Evolutionary conservation across 2,797 vertebrate species (phyloP), one percentile per base, ranked within the genome.

Genomic region (Microhierax caerulescens): DNA sequence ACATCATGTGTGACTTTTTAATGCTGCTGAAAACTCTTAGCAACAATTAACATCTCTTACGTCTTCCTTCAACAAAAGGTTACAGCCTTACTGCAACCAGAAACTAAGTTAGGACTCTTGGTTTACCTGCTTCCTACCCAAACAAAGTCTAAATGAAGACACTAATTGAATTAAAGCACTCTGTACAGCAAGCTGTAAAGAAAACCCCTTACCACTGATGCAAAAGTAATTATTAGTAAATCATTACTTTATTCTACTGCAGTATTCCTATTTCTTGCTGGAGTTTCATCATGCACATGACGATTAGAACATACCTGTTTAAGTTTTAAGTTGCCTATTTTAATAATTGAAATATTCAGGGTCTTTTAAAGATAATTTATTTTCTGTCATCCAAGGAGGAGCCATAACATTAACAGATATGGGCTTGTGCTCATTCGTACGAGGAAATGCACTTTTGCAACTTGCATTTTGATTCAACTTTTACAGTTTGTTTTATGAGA

Each of bases 361-460:
- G 6, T 70, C 28, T 69, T 78, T 61, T 28, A 63, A 57, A 48
- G 61, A 53, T 53, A 65, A 63, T 10, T 19, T 81, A 13, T 54
- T 59, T 78, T 81, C 74, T 85, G 34, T 45, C 61, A 45, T 53
- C 30, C 15, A 15, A 59, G 34, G 9, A 70, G n/a, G 64, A 67
- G 20, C n/a, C 6, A 2, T 48, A 74, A 30, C 13, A 30, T 59
- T 48, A 47, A 30, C 2, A 36, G 78, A 18, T 17, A 22, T 17
- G 47, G 45, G 13, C 2, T 90, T 56, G 34, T 0, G 1, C 24
- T 32, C 2, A 0, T 43, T 78, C 43, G 12, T 56, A 27, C 22
- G 30, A 76, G 23, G 37, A 84, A 80, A 60, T 3, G 3, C 39
- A 64, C 10, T 64, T 64, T 37, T 45, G 10, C 36, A 54, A 69